phyloP scores from a whole-genome alignment of 1,140 invertebrate genomes.

The Vanessa tameamea region DNA sequence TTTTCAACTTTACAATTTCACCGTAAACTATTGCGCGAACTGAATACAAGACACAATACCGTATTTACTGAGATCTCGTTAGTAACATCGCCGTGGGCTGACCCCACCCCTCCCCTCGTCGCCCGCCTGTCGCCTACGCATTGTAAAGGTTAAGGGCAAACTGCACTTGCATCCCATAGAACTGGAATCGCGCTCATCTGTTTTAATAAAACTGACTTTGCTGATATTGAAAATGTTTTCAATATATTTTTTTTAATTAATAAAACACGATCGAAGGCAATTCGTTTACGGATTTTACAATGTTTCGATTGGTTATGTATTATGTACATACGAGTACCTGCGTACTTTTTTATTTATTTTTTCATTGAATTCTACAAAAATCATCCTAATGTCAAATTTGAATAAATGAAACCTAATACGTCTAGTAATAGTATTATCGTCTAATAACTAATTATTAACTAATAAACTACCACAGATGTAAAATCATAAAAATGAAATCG shows the following conservation, averaged over 20 bases:
- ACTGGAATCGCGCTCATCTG: slow-evolving; percentile 14
- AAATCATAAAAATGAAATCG: no score
- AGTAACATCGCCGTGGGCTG: slow-evolving; percentile 41
- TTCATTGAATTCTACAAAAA: no score
- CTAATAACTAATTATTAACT: no score
- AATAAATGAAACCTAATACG: no score
- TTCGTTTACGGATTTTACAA: background rate
- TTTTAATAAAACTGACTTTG: slow-evolving; percentile 19
- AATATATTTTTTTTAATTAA: slow-evolving; percentile 6
- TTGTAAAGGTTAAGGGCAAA: slow-evolving; percentile 69
- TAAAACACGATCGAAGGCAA: background rate
- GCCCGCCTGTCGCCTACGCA: slow-evolving; percentile 46
- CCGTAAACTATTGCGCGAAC: slow-evolving; percentile 46
- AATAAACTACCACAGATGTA: no score
- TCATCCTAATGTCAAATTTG: no score
- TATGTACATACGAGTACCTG: background rate
- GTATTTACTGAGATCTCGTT: slow-evolving; percentile 48
- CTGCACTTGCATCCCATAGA: slow-evolving; percentile 30
- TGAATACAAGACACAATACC: slow-evolving; percentile 45
- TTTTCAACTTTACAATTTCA: slow-evolving; percentile 42
- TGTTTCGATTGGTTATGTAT: background rate
- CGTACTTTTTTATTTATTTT: no score
- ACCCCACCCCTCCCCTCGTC: slow-evolving; percentile 23
- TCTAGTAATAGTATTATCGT: no score
- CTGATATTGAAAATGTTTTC: slow-evolving; percentile 8